Evolutionary conservation across 2,797 vertebrate species (phyloP), one percentile per base, ranked within the genome.

Genomic region (Manis pentadactyla): DNA sequence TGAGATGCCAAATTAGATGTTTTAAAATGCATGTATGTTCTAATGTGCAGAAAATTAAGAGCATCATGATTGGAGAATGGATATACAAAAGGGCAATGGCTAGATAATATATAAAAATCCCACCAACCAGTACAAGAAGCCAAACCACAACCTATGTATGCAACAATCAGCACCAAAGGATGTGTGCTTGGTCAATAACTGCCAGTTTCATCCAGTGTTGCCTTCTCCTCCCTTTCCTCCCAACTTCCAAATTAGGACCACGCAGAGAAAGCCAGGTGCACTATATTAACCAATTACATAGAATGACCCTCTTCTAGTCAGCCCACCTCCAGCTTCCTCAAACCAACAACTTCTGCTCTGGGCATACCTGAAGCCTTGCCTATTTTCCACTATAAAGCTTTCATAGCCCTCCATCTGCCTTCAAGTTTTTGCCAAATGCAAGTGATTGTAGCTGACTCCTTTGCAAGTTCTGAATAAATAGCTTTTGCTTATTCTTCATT

Each of bases 341-440:
- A 8, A 4, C 61, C 7, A 19, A 12, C 5, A 14, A 17, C 27
- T 23, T 55, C 0, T 1, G 3, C 7, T 61, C 51, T 34, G 27
- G 18, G 14, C 4, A 59, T 6, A 21, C 8, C 1, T 2, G 63
- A 78, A n/a, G 37, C 4, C 8, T 61, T 6, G 19, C 4, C 11
- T 39, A 7, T 42, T 46, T 57, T 11, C 39, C 4, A 8, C 46
- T 18, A 5, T 27, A 23, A 83, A 46, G 18, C 3, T 31, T 93
- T 49, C 74, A 31, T 1, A 79, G 21, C 27, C 3, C 6, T 14
- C 29, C 31, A 13, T 1, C 1, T 73, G 10, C 39, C 21, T 88
- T 42, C 39, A 21, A 34, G 37, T 34, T 92, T 92, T 66, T 66
- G 18, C 51, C 71, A 94, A 73, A 66, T 42, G 2, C 37, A 66